Percentiles rank a stretch among this genome's conserved stretches.
Evolutionary conservation across 2,113 vertebrate species (phyloP).

Genomic region (Calyptommatus sinebrachiatus): DNA sequence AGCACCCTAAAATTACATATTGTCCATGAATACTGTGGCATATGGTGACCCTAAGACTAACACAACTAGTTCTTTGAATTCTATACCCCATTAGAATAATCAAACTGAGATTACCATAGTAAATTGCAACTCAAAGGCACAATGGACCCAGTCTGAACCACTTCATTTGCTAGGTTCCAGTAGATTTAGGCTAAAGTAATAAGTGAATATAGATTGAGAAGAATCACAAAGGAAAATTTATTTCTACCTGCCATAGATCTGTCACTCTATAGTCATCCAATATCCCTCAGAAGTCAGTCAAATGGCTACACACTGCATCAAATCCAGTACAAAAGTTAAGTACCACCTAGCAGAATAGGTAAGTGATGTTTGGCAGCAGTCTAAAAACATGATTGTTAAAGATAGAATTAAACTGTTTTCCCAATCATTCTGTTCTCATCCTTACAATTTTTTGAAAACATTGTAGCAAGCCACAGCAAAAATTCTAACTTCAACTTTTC

Average conservation of each 20-base stretch:
- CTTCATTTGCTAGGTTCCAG: neutral
- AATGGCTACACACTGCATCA: no score
- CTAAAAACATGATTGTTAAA: no score
- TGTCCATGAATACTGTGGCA: no score
- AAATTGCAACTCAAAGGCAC: no score
- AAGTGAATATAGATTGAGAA: neutral
- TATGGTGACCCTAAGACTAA: no score
- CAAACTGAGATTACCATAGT: no score
- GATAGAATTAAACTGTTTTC: neutral
- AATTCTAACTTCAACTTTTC: neutral
- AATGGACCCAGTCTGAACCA: no score
- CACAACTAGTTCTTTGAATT: no score
- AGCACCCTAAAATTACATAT: no score
- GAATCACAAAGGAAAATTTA: neutral
- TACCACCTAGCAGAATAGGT: no score
- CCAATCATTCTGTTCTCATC: slow-evolving; percentile 1
- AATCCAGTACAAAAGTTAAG: neutral
- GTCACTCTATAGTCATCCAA: neutral
- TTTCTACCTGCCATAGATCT: neutral
- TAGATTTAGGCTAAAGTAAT: neutral
- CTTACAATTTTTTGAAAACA: neutral
- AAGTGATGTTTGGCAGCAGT: no score
- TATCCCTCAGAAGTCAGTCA: neutral
- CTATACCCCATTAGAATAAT: no score
- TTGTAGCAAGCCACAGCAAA: neutral